These are phyloP conservation scores for Nephrotoma flavescens DNA, from an alignment of 2,888 invertebrate genomes.

Conservation along the genomic window DNA sequence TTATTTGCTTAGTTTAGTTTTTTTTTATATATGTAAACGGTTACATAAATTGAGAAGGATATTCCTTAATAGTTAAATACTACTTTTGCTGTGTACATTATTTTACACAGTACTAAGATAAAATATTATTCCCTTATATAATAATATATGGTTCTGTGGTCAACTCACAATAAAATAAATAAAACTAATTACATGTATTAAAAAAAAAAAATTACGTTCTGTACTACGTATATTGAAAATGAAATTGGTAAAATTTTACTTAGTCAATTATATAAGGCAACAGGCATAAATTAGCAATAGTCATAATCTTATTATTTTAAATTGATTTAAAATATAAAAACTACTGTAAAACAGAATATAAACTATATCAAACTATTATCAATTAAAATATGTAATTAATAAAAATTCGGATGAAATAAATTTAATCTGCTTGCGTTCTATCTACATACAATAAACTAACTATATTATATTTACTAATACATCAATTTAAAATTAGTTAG, in stretches of 20 bases:
- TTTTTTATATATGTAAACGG: background rate
- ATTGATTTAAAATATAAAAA: background rate
- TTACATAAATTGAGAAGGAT: background rate
- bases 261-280: background rate
- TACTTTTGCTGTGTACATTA: background rate
- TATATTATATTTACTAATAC: background rate
- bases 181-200: background rate
- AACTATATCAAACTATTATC: background rate
- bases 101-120: background rate
- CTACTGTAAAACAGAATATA: background rate
- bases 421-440: background rate
- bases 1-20: background rate
- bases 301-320: background rate
- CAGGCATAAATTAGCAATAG: background rate
- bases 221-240: background rate
- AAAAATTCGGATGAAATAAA: background rate
- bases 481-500: background rate
- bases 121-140: background rate
- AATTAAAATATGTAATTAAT: background rate
- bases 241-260: background rate
- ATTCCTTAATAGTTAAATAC: background rate
- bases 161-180: background rate
- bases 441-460: background rate
- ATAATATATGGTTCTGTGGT: background rate
- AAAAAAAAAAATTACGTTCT: background rate